Conservation (phyloP, 1,140 invertebrate genomes). For the Drosophila azteca region DNA sequence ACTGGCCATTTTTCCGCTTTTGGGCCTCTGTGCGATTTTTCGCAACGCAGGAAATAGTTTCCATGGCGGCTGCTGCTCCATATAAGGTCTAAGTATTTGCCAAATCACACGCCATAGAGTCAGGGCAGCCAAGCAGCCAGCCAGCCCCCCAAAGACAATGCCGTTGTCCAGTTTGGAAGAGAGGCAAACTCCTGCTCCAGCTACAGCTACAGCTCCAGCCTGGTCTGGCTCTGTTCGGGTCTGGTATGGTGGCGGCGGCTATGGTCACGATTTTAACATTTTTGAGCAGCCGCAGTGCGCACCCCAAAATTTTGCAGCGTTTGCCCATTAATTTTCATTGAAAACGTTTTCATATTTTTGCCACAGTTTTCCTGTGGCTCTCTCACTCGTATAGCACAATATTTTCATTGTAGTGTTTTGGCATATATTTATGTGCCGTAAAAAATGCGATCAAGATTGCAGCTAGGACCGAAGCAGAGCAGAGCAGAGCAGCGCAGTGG, state of each 20-base stretch:
- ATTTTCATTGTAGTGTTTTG: conserved; percentile 82
- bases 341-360: conserved; percentile 82
- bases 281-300: conserved; percentile 78
- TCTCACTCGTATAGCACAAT: conserved; percentile 69
- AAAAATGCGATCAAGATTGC: conserved; percentile 81
- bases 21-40: conserved; percentile 40
- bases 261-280: conserved; percentile 83
- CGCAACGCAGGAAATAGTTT: conserved; percentile 78
- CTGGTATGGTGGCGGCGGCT: conserved; percentile 18
- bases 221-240: neutral
- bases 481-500: conserved; percentile 45
- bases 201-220: conserved; percentile 31
- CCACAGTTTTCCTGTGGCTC: conserved; percentile 61
- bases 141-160: conserved; percentile 63
- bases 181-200: conserved; percentile 15
- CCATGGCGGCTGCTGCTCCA: conserved; percentile 58
- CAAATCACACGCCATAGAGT: conserved; percentile 73
- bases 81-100: conserved; percentile 81
- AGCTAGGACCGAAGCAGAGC: conserved; percentile 52
- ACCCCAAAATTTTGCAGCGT: conserved; percentile 80
- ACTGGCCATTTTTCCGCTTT: conserved; percentile 31
- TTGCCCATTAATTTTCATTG: conserved; percentile 82
- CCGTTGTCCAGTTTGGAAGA: conserved; percentile 39
- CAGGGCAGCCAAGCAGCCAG: conserved; percentile 5
- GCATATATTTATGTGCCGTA: conserved; percentile 82